Evolutionary conservation across 2,888 invertebrate species (phyloP), one percentile per base, ranked within the genome.

Genomic region (Andrena marginata): DNA sequence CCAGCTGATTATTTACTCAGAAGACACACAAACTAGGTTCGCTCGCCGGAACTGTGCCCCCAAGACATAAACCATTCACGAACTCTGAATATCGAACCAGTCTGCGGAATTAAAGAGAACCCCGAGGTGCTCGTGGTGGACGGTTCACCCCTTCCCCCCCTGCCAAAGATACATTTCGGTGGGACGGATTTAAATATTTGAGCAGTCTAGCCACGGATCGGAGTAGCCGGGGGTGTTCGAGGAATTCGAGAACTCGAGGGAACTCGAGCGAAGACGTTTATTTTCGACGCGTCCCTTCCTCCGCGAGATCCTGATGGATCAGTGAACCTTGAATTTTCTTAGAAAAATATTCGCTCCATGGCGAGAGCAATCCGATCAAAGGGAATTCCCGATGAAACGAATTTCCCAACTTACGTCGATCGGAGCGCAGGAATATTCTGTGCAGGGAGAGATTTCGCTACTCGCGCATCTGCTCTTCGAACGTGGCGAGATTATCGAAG

Each of bases 21-120:
- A 42, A 29, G 71, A 49, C 49, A 68, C 51, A 35, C 29, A 60
- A 64, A 42, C 31, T 42, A n/a, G 59, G 29, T 67, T 68, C 59
- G 63, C 33, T 62, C n/a, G 42, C 60, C 62, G 31, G 72, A 75
- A 64, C 56, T 33, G 59, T 73, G 62, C 70, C 65, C 59, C 48
- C 49, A 63, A 69, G 64, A 64, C 67, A 76, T 86, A 69, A 86
- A 86, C 62, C 62, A 81, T 84, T 86, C 76, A 77, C 81, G 73
- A 86, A 73, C 78, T 51, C 64, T 59, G 76, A 78, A 86, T 86
- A 86, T 70, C 75, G 77, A 73, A 75, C 49, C 67, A 63, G 35
- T 73, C 70, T 16, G 16, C 35, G 69, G 76, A 85, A 84, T 84
- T 81, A 77, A 74, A 85, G 84, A 73, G 71, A 85, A 73, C 67